A percentile compares a stretch with the other conserved stretches of the same genome.
Evolutionary conservation across 2,888 invertebrate species (phyloP).

Genomic region (Galerucella calmariensis): DNA sequence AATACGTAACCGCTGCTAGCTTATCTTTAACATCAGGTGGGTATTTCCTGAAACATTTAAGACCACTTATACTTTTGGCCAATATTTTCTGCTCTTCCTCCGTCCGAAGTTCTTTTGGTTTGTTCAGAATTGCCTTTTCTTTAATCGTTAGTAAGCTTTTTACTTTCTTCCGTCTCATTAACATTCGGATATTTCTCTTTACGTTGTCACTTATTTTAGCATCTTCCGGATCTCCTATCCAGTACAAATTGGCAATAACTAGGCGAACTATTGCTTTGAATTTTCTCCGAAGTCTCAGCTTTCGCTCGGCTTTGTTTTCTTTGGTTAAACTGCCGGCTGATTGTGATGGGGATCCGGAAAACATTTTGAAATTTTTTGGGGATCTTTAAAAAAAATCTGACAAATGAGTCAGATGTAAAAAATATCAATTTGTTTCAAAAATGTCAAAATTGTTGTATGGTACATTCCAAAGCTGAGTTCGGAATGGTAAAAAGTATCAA

Average conservation of each 20-base stretch:
- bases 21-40: conserved; percentile 68
- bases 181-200: conserved; percentile 66
- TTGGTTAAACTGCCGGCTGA: not conserved
- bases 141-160: conserved; percentile 51
- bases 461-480: no score
- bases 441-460: not conserved
- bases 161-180: conserved; percentile 54
- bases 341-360: not conserved
- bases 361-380: not conserved
- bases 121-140: conserved; percentile 73
- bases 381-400: not conserved
- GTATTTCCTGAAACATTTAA: conserved; percentile 69
- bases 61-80: conserved; percentile 69
- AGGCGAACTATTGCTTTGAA: conserved; percentile 70
- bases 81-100: conserved; percentile 72
- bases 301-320: conserved; percentile 45
- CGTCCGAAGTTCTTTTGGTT: conserved; percentile 68
- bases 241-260: conserved; percentile 69
- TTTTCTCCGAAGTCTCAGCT: conserved; percentile 65
- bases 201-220: conserved; percentile 66
- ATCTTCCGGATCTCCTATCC: conserved; percentile 69
- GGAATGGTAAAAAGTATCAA: no score
- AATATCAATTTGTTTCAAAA: not conserved
- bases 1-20: conserved; percentile 72
- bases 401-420: not conserved